phyloP scores from a whole-genome alignment of 2,113 vertebrate genomes.

The Gymnarchus niloticus region DNA sequence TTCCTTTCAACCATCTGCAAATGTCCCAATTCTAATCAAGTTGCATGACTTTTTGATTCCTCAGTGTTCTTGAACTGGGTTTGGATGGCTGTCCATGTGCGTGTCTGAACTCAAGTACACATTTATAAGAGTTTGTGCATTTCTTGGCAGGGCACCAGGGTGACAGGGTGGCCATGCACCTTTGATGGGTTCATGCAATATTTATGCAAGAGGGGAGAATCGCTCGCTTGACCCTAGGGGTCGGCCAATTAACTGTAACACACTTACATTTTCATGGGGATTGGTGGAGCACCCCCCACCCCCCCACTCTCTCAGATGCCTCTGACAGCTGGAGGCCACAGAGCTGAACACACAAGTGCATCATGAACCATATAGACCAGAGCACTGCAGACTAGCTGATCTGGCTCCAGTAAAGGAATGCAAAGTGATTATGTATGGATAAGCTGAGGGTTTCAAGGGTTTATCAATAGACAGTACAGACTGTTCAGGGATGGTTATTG shows the following conservation, averaged over 20 bases:
- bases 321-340: background rate
- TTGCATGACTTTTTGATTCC: background rate
- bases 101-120: background rate
- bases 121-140: conserved; percentile 8
- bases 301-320: conserved; percentile 40
- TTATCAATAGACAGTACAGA: background rate
- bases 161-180: conserved; percentile 45
- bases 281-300: conserved; percentile 58
- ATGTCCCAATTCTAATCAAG: background rate
- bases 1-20: background rate
- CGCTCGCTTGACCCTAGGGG: conserved; percentile 71
- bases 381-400: background rate
- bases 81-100: background rate
- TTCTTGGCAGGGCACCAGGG: background rate
- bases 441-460: background rate
- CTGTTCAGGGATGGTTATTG: too few relatives aligned
- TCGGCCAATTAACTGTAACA: conserved; percentile 77
- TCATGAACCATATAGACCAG: background rate
- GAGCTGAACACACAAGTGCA: conserved; percentile 1
- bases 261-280: conserved; percentile 72
- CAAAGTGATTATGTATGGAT: background rate
- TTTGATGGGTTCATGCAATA: conserved; percentile 73
- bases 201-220: conserved; percentile 77
- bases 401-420: background rate
- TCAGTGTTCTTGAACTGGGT: background rate